Conservation (phyloP, 2,888 invertebrate genomes). For the Leucophora obtusa region DNA sequence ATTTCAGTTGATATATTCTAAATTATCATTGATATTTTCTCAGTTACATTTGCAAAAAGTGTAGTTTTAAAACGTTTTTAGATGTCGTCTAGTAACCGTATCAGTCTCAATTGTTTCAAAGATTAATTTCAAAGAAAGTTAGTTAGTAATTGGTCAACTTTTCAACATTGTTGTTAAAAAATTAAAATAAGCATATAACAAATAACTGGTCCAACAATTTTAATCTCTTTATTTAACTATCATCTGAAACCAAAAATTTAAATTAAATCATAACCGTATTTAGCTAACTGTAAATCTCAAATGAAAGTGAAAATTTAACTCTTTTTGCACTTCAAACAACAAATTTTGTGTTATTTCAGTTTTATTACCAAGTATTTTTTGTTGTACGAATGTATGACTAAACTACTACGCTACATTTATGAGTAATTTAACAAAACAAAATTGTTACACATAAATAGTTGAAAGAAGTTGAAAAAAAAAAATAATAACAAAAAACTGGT, state of each 20-base stretch:
- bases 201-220: neutral
- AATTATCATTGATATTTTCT: no score
- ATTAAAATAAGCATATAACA: neutral
- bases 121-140: conserved; percentile 29
- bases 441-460: no score
- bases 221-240: conserved; percentile 15
- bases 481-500: conserved; percentile 30
- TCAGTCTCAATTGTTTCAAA: neutral
- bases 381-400: neutral
- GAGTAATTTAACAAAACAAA: neutral
- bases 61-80: no score
- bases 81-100: no score
- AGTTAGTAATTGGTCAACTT: conserved; percentile 10
- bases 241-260: neutral
- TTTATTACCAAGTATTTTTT: neutral
- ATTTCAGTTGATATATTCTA: no score
- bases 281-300: conserved; percentile 1
- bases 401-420: conserved; percentile 7
- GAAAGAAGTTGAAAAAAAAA: conserved; percentile 8
- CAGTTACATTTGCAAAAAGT: no score
- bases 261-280: conserved; percentile 15
- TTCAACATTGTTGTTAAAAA: neutral
- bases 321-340: conserved; percentile 4
- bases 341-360: neutral
- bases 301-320: conserved; percentile 43